Conservation (phyloP, 2,113 vertebrate genomes). For the Craseonycteris thonglongyai region DNA sequence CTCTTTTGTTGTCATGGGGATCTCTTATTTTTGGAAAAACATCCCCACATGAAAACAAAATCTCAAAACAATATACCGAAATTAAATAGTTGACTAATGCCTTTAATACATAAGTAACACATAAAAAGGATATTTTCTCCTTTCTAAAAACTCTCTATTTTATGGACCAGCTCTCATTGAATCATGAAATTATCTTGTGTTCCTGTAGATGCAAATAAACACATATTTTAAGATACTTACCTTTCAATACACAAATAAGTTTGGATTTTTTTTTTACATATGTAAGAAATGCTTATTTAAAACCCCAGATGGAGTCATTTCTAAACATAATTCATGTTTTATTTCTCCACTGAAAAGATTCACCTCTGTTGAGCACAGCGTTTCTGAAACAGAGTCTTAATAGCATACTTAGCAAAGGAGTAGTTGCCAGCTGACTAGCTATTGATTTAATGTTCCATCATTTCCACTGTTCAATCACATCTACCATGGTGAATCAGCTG, state of each 20-base stretch:
- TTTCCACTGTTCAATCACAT: conserved; percentile 61
- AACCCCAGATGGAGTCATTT: conserved; percentile 31
- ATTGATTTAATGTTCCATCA: conserved; percentile 69
- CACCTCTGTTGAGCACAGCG: background rate
- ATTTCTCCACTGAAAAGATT: conserved; percentile 56
- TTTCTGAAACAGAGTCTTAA: conserved; percentile 55
- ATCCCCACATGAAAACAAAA: background rate
- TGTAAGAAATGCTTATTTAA: conserved; percentile 15
- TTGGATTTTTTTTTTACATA: background rate
- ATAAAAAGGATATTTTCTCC: background rate
- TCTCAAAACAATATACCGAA: conserved; percentile 4
- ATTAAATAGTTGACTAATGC: conserved; percentile 37
- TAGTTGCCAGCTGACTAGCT: conserved; percentile 60
- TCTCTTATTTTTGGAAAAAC: conserved; percentile 15
- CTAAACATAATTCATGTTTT: conserved; percentile 36
- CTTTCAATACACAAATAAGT: conserved; percentile 38
- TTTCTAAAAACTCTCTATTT: conserved; percentile 33
- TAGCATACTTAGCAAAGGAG: conserved; percentile 66
- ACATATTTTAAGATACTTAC: background rate
- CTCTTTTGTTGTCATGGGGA: background rate
- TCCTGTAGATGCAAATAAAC: background rate
- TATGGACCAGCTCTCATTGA: background rate
- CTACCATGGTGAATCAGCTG: conserved; percentile 67
- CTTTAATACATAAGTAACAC: background rate
- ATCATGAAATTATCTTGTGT: conserved; percentile 23